Conservation (phyloP, 2,113 vertebrate genomes). For the Trogon melanurus region DNA sequence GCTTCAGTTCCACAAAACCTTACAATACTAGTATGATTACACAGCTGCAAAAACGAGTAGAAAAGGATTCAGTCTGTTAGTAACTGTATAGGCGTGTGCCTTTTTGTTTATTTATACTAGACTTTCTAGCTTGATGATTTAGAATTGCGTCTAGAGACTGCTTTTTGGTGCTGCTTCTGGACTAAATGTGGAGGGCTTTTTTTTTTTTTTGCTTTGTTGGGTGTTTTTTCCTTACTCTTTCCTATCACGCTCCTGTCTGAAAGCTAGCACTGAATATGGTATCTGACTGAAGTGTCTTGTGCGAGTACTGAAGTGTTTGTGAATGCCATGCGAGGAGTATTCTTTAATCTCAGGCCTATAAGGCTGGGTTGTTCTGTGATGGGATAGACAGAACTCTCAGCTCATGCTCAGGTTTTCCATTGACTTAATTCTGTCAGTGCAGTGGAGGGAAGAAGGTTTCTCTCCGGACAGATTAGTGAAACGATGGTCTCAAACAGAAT, state of each 20-base stretch:
- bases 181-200: not conserved
- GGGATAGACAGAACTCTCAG: not conserved
- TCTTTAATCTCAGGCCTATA: not conserved
- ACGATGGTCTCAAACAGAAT: not conserved
- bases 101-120: not conserved
- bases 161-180: not conserved
- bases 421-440: not conserved
- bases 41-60: not conserved
- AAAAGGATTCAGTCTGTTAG: not conserved
- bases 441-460: not conserved
- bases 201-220: too few species aligned
- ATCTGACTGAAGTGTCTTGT: not conserved
- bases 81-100: not conserved
- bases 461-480: not conserved
- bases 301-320: not conserved
- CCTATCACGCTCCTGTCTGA: not conserved
- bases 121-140: not conserved
- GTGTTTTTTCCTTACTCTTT: not conserved
- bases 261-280: not conserved
- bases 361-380: not conserved
- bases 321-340: not conserved
- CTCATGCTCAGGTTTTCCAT: not conserved
- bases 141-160: not conserved
- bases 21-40: rapidly evolving
- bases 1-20: not conserved